Conservation (phyloP, 1,140 invertebrate species). For the Matsumurasca onukii region DNA sequence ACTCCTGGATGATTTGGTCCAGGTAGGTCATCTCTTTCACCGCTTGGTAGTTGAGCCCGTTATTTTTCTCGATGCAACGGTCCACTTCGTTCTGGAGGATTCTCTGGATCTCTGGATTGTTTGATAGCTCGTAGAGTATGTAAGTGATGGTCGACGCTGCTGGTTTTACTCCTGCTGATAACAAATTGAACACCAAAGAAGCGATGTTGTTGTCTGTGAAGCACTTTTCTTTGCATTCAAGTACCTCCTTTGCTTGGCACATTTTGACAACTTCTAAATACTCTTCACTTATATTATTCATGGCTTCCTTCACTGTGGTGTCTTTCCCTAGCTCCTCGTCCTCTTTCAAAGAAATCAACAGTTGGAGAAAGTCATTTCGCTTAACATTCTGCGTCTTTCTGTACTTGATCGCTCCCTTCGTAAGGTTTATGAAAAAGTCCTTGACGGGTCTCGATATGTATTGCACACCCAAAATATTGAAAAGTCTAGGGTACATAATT, state of each 20-base stretch:
- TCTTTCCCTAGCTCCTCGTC: neutral
- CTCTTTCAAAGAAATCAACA: neutral
- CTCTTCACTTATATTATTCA: neutral
- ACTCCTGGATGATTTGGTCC: constrained; percentile 55
- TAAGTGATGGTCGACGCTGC: neutral
- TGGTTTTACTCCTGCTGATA: neutral
- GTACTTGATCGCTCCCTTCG: neutral
- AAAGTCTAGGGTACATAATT: neutral
- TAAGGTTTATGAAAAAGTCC: neutral
- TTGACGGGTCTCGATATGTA: neutral
- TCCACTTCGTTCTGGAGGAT: constrained; percentile 50
- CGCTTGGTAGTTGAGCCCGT: constrained; percentile 51
- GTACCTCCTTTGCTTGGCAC: neutral
- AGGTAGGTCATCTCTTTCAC: constrained; percentile 54
- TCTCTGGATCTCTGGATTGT: constrained; percentile 51
- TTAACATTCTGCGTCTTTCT: neutral
- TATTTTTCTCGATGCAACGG: constrained; percentile 35
- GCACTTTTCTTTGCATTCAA: constrained; percentile 31
- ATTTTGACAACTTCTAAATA: neutral
- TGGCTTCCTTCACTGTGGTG: neutral
- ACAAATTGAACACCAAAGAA: neutral
- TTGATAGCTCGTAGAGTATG: constrained; percentile 47
- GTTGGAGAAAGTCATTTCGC: neutral
- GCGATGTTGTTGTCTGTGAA: constrained; percentile 4
- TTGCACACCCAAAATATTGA: neutral